Base-by-base conservation (phyloP, 37 sponge, comb jelly and placozoan species). In the Bolinopsis microptera region DNA sequence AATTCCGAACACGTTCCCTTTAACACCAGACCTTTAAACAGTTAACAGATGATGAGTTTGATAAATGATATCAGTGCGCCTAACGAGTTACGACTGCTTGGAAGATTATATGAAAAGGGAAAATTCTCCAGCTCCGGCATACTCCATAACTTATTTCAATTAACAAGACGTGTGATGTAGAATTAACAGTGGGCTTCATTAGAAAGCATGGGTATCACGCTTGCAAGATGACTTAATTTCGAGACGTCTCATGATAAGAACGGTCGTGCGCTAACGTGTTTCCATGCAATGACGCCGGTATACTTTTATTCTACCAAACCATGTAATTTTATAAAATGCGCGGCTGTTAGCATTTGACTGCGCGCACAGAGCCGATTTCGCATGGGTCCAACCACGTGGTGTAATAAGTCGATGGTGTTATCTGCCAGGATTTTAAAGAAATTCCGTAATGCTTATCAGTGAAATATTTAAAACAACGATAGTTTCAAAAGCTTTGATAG, bases 281-380 rank as follows among this genome's bases (percentile, higher is more conserved):
- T 77, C 1, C 21, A 1, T 77, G 80, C 80, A 77, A 77, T 77
- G 37, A 77, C 36, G 34, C 36, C 80, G 61, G 61, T 48, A 48
- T 48, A 48, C 61, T 48, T 48, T 48, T 48, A 48, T 48, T 48
- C 61, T 48, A 48, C 61, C 61, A 48, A 13, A 48, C n/a, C n/a
- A 13, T 48, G 61, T 18, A 48, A 48, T 48, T 48, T 48, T 48
- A 13, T 13, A 13, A 18, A 48, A 48, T 48, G 61, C 5, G 13
- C 61, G 61, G 13, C 13, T 18, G 61, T 48, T 13, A 48, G 61
- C 61, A 48, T 18, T 48, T 48, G 61, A 48, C 13, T 48, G 61
- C 61, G 61, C 61, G 61, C 13, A 18, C 61, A 5, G 9, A 18
- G 61, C 61, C 9, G 13, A 48, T 48, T 48, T 48, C 13, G 61